Base-by-base conservation (phyloP, 2,113 vertebrate species). In the Myxocyprinus asiaticus region DNA sequence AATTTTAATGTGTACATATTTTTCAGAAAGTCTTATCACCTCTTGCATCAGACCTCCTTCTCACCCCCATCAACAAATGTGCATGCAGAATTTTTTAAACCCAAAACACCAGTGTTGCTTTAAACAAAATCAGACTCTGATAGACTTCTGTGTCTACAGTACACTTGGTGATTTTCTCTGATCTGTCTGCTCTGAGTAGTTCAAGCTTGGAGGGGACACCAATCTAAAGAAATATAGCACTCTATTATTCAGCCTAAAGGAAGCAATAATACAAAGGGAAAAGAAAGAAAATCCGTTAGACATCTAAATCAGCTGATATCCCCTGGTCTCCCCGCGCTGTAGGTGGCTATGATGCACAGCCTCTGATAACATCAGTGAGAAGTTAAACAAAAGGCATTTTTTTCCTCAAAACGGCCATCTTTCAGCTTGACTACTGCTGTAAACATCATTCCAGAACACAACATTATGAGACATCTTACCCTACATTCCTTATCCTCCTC, bases 361-460 rank as follows among this genome's bases (percentile, higher is more conserved):
- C 69, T 65, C 81, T 83, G 90, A 93, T 93, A 93, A 86, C 86
- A 89, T 91, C 88, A 82, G 82, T 33, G 84, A 86, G 90, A 93
- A 92, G 90, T 93, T 92, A 93, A 94, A 94, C 92, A 92, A 89
- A 91, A 92, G 87, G 88, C 83, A 89, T 93, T 93, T 92, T n/a
- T 91, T 89, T 83, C 84, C 88, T 88, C 87, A 87, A 90, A 92
- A 90, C 85, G 79, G 66, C 90, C 91, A 94, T 94, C 92, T 92
- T 91, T 94, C 92, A 93, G 90, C 67, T 88, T 93, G 93, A 94
- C 91, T 88, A 90, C 85, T 92, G 84, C 90, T 92, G 90, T 93
- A 94, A 94, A 94, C 93, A 94, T 86, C 89, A 90, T 91, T 91
- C 90, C 89, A 86, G 87, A 79, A 80, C 87, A 83, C 89, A 82